These are phyloP conservation scores for Alligator sinensis DNA, from an alignment of 2,113 vertebrate genomes.

Conservation along the genomic window DNA sequence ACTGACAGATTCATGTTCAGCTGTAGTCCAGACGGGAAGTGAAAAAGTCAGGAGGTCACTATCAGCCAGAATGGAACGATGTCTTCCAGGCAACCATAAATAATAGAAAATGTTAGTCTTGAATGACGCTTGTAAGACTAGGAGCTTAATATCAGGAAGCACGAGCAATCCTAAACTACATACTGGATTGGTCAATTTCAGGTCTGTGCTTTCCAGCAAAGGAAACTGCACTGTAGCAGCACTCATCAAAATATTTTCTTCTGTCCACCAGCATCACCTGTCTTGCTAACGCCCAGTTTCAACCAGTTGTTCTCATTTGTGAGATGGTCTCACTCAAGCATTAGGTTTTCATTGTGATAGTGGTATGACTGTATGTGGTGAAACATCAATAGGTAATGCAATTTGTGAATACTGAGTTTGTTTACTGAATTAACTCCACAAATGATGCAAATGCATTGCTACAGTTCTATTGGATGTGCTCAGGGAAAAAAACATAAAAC, in stretches of 20 bases:
- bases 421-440: slow-evolving; percentile 45
- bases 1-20: neutral
- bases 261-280: neutral
- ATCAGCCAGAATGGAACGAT: neutral
- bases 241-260: neutral
- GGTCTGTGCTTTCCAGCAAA: neutral
- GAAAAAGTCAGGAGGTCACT: neutral
- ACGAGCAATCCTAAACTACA: neutral
- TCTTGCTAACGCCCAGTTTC: neutral
- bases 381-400: slow-evolving; percentile 37
- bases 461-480: slow-evolving; percentile 8
- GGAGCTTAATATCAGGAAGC: neutral
- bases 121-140: neutral
- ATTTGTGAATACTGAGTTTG: slow-evolving; percentile 36
- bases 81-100: neutral
- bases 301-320: slow-evolving; percentile 15
- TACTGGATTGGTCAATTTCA: slow-evolving; percentile 6
- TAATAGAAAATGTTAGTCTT: neutral
- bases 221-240: neutral
- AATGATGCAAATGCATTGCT: slow-evolving; percentile 23
- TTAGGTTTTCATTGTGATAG: slow-evolving; percentile 22
- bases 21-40: neutral
- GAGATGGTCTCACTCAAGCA: neutral
- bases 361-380: slow-evolving; percentile 10
- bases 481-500: neutral